Base-by-base conservation (phyloP, 2,888 invertebrate species). In the Amblyjoppa proteus region DNA sequence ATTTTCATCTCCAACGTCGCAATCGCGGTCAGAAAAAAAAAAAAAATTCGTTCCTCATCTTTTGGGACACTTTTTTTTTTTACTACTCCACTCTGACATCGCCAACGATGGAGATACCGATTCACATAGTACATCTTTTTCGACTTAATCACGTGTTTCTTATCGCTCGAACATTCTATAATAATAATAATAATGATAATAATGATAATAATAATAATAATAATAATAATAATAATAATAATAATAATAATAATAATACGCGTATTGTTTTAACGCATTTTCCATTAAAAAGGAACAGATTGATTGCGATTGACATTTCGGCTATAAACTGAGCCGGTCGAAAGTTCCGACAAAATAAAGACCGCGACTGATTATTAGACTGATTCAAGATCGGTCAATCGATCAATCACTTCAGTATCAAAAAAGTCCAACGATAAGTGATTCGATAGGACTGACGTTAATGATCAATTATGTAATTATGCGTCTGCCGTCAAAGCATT, bases 21-120 rank as follows among this genome's bases (percentile, higher is more conserved):
- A 51, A 38, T 34, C 25, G 20, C 25, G n/a, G 70, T 38, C 1
- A 7, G 28, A 78, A 51, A 49, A 70, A 61, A 70, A 70, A 69
- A 45, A 5, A 16, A 5, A 77, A 45, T 45, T 70, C 64, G 49
- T 64, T 34, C 9, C 34, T 9, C 53, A 49, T 11, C 4, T 53
- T 70, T 71, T 28, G 34, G 45, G 53, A 31, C 38, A 34, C 71
- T 77, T 73, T 71, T 45, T 71, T 45, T 77, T 66, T 20, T 77
- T 66, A 58, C 56, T 45, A 73, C 70, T 53, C 56, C 13, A 71
- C 31, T 56, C 20, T 64, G 34, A 69, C 64, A 61, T 76, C 70
- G 4, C 38, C 16, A 28, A 69, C 49, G 61, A n/a, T 16, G 41
- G 31, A 70, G 38, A 71, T 53, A 70, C 34, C 45, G 25, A 58